Percentiles rank a stretch among this genome's conserved stretches.
These are phyloP conservation scores for Danio choprae DNA, from an alignment of 2,797 vertebrate genomes.

Conservation along the genomic window DNA sequence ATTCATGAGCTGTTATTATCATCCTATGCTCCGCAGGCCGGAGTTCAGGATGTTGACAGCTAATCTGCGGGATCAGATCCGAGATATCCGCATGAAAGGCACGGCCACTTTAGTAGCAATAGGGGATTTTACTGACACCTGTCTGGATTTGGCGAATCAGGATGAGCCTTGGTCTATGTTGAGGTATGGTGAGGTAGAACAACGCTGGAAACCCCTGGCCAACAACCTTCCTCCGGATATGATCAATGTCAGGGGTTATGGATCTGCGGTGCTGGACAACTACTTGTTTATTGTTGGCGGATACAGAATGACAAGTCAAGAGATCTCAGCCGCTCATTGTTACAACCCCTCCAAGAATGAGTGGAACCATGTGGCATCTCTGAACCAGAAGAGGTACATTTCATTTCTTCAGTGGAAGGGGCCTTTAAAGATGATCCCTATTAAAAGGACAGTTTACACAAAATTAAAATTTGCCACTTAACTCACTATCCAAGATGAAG, in stretches of 20 bases:
- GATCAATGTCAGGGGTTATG: slow-evolving; percentile 89
- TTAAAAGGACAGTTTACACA: no score
- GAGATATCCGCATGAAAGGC: slow-evolving; percentile 86
- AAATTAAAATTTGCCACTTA: no score
- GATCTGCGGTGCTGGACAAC: slow-evolving; percentile 89
- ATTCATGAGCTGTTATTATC: slow-evolving; percentile 89
- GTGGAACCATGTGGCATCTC: slow-evolving; percentile 89
- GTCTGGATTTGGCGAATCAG: slow-evolving; percentile 76
- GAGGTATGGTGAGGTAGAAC: slow-evolving; percentile 84
- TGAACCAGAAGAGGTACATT: slow-evolving; percentile 95
- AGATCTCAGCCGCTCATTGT: slow-evolving; percentile 90
- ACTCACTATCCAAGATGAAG: no score
- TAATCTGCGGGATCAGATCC: slow-evolving; percentile 78
- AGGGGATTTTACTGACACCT: slow-evolving; percentile 83
- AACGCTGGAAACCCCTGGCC: slow-evolving; percentile 87
- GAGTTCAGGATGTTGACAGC: slow-evolving; percentile 81
- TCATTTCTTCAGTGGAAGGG: background rate
- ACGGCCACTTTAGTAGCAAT: slow-evolving; percentile 86
- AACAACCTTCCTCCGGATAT: slow-evolving; percentile 87
- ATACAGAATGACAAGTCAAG: slow-evolving; percentile 90
- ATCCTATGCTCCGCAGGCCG: slow-evolving; percentile 84
- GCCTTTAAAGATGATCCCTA: no score
- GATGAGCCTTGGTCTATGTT: slow-evolving; percentile 89
- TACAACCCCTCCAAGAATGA: slow-evolving; percentile 93
- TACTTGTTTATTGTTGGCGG: slow-evolving; percentile 94